Conservation (phyloP, 2,888 invertebrate species). For the Euzophera pinguis region DNA sequence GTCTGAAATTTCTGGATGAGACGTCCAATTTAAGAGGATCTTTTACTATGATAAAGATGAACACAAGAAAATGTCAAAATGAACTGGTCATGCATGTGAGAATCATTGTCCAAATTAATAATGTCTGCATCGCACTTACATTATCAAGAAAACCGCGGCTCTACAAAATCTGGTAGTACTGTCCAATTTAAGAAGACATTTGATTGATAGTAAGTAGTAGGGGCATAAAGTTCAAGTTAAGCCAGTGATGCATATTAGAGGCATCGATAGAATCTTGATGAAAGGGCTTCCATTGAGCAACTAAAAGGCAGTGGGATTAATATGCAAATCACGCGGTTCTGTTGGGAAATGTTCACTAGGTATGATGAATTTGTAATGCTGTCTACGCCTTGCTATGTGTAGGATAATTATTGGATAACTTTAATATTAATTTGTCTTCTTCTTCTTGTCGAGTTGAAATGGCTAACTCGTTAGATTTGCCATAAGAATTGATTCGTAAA, state of each 20-base stretch:
- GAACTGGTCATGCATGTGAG: background rate
- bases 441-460: too few relatives aligned
- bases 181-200: conserved; percentile 16
- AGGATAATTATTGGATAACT: conserved; percentile 9
- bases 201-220: background rate
- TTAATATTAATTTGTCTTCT: background rate
- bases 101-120: background rate
- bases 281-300: conserved; percentile 10
- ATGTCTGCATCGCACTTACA: background rate
- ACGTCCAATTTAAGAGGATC: background rate
- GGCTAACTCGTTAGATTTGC: too few relatives aligned
- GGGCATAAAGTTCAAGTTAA: background rate
- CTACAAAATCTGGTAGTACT: conserved; percentile 14
- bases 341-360: conserved; percentile 39
- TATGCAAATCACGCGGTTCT: conserved; percentile 29
- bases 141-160: background rate
- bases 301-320: conserved; percentile 25
- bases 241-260: background rate
- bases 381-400: conserved; percentile 27
- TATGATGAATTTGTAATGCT: conserved; percentile 32
- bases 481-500: too few relatives aligned
- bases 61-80: background rate
- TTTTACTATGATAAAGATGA: background rate
- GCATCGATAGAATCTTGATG: conserved; percentile 2
- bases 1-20: background rate